Percentiles rank a stretch among this genome's conserved stretches.
These are phyloP conservation scores for Hipparchia sbordonii DNA, from an alignment of 2,888 invertebrate species.

Conservation along the genomic window DNA sequence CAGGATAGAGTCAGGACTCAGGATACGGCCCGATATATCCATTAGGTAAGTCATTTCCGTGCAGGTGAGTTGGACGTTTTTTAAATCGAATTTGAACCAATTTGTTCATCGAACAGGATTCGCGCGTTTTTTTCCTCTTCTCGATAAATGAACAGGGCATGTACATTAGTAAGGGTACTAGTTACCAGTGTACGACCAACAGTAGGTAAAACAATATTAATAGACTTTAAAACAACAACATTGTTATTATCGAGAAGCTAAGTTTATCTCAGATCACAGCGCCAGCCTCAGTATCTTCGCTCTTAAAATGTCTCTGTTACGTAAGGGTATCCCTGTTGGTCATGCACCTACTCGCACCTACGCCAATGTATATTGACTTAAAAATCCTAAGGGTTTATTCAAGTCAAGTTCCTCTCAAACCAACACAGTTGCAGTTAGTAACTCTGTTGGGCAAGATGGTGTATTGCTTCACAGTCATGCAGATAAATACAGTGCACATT, in stretches of 20 bases:
- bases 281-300: no score
- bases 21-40: conserved; percentile 48
- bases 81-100: conserved; percentile 3
- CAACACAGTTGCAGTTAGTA: conserved; percentile 62
- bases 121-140: conserved; percentile 5
- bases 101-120: conserved; percentile 22
- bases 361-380: no score
- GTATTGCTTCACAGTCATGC: conserved; percentile 80
- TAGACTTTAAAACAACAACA: no score
- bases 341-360: no score
- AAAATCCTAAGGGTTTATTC: conserved; percentile 28
- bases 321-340: no score
- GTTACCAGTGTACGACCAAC: no score
- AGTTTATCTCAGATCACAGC: conserved; percentile 35
- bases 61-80: conserved; percentile 38
- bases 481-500: conserved; percentile 28
- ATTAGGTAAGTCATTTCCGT: conserved; percentile 48
- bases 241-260: conserved; percentile 32
- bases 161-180: no score
- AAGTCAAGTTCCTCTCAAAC: no score
- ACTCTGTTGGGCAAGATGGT: conserved; percentile 95
- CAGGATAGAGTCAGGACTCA: conserved; percentile 45
- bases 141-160: not conserved
- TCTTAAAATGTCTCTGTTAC: no score
- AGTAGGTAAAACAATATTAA: no score